Evolutionary conservation across 2,113 vertebrate species (phyloP).

Genomic region (Empidonax alnorum): DNA sequence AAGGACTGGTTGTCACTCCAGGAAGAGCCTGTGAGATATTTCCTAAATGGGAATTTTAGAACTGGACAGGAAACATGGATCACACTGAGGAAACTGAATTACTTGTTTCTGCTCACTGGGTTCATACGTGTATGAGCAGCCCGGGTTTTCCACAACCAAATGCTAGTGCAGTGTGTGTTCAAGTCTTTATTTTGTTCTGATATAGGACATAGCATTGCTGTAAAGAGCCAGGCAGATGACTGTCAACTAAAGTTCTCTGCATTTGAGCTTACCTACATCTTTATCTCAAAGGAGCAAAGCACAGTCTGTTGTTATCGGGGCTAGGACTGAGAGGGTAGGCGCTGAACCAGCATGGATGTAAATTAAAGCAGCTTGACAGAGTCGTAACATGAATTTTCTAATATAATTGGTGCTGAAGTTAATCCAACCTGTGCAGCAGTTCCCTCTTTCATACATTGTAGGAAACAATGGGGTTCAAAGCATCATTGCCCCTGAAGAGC

Average conservation of each 20-base stretch:
- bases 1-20: not conserved
- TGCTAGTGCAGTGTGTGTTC: not conserved
- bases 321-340: not conserved
- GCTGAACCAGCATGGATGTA: not conserved
- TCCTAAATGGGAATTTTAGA: not conserved
- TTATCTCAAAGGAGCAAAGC: not conserved
- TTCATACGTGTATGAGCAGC: not conserved
- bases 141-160: not conserved
- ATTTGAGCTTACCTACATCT: not conserved
- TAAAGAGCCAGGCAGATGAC: not conserved
- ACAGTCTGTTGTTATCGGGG: not conserved
- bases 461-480: slow-evolving; percentile 20
- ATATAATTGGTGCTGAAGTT: slow-evolving; percentile 51
- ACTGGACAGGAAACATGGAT: not conserved
- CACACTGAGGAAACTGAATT: not conserved
- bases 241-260: not conserved
- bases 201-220: not conserved
- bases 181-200: not conserved
- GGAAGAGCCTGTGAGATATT: not conserved
- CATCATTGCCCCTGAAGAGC: not conserved
- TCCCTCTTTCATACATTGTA: not conserved
- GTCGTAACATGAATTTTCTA: slow-evolving; percentile 26
- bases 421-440: slow-evolving; percentile 1
- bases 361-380: slow-evolving; percentile 19
- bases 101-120: not conserved